phyloP scores from a whole-genome alignment of 2,888 invertebrate genomes.

The Galeopsomyia nigrocyanea region DNA sequence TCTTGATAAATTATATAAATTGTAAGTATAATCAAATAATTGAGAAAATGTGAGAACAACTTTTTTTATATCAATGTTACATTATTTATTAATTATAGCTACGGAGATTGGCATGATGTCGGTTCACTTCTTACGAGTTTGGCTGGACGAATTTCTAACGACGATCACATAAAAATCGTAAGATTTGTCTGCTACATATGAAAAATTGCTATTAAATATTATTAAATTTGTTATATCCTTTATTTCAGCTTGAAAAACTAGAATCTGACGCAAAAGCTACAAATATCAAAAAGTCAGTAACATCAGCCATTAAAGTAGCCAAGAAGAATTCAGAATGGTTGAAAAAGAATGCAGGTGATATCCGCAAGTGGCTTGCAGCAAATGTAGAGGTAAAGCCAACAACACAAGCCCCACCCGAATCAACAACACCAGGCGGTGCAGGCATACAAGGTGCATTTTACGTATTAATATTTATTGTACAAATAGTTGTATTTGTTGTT shows the following conservation, averaged over 20 bases:
- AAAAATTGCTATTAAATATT: background rate
- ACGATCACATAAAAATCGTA: constrained; percentile 53
- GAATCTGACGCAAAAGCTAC: background rate
- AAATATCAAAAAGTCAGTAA: constrained; percentile 9
- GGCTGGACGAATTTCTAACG: constrained; percentile 50
- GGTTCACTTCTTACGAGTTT: constrained; percentile 51
- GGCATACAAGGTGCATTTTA: too few relatives aligned
- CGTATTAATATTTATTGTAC: too few relatives aligned
- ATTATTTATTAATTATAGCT: constrained; percentile 48
- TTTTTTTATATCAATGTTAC: background rate
- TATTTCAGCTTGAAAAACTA: constrained; percentile 50
- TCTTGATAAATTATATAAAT: constrained; percentile 49
- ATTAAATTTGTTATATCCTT: background rate
- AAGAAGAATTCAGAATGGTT: constrained; percentile 48
- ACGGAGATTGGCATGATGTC: constrained; percentile 54
- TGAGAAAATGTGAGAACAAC: background rate
- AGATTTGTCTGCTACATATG: constrained; percentile 1
- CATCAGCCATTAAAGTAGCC: constrained; percentile 39
- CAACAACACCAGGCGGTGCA: background rate
- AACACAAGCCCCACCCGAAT: too few relatives aligned
- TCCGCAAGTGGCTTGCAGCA: background rate
- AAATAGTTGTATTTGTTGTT: too few relatives aligned
- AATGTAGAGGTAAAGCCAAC: too few relatives aligned
- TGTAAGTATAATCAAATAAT: constrained; percentile 52
- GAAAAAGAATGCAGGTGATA: background rate